These are phyloP conservation scores for Channa maculata DNA, from an alignment of 2,113 vertebrate genomes.

Conservation along the genomic window DNA sequence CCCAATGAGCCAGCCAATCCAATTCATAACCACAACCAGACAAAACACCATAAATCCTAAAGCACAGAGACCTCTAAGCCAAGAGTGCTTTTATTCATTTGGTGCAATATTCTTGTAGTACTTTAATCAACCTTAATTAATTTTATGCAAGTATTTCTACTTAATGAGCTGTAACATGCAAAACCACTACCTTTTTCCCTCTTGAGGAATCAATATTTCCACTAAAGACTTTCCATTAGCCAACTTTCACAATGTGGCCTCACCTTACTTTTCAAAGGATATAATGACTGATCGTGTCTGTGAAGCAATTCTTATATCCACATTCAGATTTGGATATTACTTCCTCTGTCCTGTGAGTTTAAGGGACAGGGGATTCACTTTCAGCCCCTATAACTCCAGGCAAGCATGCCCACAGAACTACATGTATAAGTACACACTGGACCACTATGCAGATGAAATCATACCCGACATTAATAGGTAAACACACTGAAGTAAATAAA, in stretches of 20 bases:
- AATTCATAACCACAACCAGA: not conserved
- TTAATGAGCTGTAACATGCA: conserved; percentile 66
- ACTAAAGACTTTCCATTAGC: conserved; percentile 56
- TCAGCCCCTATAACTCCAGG: conserved; percentile 29
- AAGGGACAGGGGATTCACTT: conserved; percentile 26
- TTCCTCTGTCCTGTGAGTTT: conserved; percentile 16
- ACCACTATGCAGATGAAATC: conserved; percentile 58
- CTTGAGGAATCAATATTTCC: conserved; percentile 59
- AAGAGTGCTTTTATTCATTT: conserved; percentile 17
- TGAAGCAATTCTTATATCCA: not conserved
- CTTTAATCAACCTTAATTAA: conserved; percentile 60
- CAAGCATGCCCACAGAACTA: conserved; percentile 14
- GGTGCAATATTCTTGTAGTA: conserved; percentile 34
- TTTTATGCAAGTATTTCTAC: conserved; percentile 54
- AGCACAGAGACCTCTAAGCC: conserved; percentile 25
- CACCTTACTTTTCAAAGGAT: conserved; percentile 6
- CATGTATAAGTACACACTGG: conserved; percentile 13
- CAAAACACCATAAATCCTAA: conserved; percentile 15
- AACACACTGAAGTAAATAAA: conserved; percentile 67
- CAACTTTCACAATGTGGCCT: conserved; percentile 11
- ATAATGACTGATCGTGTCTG: conserved; percentile 10
- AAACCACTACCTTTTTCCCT: conserved; percentile 33
- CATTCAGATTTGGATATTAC: conserved; percentile 10
- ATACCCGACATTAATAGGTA: conserved; percentile 60
- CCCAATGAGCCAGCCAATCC: conserved; percentile 12